Evolutionary conservation across 2,888 invertebrate species (phyloP).

Genomic region (Rhagonycha lutea): DNA sequence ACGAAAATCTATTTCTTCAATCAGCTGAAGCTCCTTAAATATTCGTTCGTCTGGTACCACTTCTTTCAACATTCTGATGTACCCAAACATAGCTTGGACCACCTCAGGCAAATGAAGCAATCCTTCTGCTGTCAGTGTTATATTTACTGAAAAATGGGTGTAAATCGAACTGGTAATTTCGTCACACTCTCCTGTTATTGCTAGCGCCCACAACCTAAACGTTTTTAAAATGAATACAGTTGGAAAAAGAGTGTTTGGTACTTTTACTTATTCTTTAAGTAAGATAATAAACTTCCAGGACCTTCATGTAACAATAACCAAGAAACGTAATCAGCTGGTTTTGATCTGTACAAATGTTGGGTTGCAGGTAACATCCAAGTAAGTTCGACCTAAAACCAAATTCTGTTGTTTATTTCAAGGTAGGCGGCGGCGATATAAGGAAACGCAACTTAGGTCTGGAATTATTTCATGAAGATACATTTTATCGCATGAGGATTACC

Average conservation of each 20-base stretch:
- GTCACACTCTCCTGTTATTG: constrained; percentile 73
- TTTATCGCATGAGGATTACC: too few species aligned
- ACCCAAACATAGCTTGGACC: constrained; percentile 77
- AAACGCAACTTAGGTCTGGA: too few species aligned
- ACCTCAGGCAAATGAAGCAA: constrained; percentile 64
- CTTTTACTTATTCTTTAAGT: constrained; percentile 70
- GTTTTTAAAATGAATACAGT: background rate
- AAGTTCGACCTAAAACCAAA: too few species aligned
- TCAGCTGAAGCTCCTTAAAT: constrained; percentile 73
- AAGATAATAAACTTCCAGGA: constrained; percentile 79
- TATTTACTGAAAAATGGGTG: constrained; percentile 72
- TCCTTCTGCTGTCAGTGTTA: constrained; percentile 80
- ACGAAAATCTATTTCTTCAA: constrained; percentile 75
- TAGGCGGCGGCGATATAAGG: background rate
- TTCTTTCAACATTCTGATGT: constrained; percentile 71
- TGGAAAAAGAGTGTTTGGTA: constrained; percentile 1
- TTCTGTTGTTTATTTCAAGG: background rate
- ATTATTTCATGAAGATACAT: too few species aligned
- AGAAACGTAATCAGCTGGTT: too few species aligned
- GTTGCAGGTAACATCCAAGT: too few species aligned
- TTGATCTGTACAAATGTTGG: too few species aligned
- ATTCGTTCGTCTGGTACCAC: constrained; percentile 71
- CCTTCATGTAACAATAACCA: too few species aligned
- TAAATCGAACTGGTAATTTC: constrained; percentile 81
- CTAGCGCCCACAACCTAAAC: constrained; percentile 76